These are phyloP conservation scores for Knipowitschia caucasica DNA, from an alignment of 2,797 vertebrate genomes.

Conservation along the genomic window DNA sequence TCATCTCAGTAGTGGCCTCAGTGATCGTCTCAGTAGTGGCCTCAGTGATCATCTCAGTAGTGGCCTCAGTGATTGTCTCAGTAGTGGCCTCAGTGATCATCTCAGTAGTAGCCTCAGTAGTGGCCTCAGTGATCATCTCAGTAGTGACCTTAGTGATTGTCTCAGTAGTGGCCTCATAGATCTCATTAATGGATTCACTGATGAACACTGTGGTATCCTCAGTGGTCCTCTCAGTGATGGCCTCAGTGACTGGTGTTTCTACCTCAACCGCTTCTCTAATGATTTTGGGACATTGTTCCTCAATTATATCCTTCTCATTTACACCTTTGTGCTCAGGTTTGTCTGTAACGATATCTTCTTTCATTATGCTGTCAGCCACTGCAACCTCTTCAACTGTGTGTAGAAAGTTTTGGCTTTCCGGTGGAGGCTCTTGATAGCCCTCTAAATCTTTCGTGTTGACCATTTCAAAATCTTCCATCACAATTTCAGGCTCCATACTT, in stretches of 20 bases:
- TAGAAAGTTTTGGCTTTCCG: neutral
- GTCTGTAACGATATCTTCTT: constrained; percentile 3
- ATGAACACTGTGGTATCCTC: neutral
- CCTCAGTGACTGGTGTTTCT: constrained; percentile 7
- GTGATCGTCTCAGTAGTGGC: too few species aligned
- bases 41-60: too few species aligned
- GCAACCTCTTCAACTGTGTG: too few species aligned
- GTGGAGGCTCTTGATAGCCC: neutral
- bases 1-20: too few species aligned
- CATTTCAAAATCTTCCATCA: neutral
- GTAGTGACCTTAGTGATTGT: neutral
- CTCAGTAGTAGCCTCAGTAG: too few species aligned
- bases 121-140: too few species aligned
- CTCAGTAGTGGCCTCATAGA: neutral
- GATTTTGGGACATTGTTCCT: neutral
- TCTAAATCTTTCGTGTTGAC: neutral
- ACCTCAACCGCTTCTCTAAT: neutral
- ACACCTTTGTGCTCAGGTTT: constrained; percentile 11
- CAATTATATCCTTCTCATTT: neutral
- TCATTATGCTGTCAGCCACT: too few species aligned
- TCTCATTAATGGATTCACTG: constrained; percentile 2
- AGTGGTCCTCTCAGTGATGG: neutral
- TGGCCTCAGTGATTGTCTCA: too few species aligned
- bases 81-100: too few species aligned
- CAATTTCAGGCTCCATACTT: neutral